Base-by-base conservation (phyloP, 2,888 invertebrate genomes). In the Drosophila testacea region DNA sequence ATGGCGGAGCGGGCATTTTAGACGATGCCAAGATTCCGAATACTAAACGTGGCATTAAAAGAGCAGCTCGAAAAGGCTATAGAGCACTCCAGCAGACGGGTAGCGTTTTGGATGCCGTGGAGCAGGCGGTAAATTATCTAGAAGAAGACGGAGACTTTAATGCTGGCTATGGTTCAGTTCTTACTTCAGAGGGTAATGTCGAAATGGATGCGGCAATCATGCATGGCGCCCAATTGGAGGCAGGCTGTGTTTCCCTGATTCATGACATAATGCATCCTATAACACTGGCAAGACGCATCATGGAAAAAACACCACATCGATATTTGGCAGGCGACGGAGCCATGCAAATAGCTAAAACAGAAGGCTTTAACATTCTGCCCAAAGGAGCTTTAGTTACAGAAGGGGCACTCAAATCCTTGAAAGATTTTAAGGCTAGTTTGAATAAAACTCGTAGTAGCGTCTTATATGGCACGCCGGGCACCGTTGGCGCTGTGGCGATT, bases 201-300 rank as follows among this genome's bases (percentile, higher is more conserved):
- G 97, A 97, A 93, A 96, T 97, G 95, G 97, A 97, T 93, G 96
- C 97, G 0, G 95, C 96, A 64, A 95, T 97, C 32, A 96, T 97
- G 96, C 94, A 95, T 78, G 97, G 97, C 0, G 92, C 93, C 2
- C 93, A 94, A 69, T 92, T 97, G 34, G 93, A 93, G 77, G 94
- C 94, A 36, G 97, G 97, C 2, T 96, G 95, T 41, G 96, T 97
- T 0, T 96, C 96, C 0, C 93, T 96, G 50, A 93, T 96, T 1
- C 95, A 94, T 84, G 95, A 96, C 79, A 95, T 97, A 63, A 91
- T 93, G 42, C 95, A 97, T 92, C 97, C 97, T 0, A 95, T 97
- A 68, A 94, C 94, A 41, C 94, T 97, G 73, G 97, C 97, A 6
- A 94, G 95, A 60, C 93, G 94, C 82, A 95, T 97, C 6, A 95